phyloP scores from a whole-genome alignment of 2,888 invertebrate genomes.

The Synanthedon myopaeformis region DNA sequence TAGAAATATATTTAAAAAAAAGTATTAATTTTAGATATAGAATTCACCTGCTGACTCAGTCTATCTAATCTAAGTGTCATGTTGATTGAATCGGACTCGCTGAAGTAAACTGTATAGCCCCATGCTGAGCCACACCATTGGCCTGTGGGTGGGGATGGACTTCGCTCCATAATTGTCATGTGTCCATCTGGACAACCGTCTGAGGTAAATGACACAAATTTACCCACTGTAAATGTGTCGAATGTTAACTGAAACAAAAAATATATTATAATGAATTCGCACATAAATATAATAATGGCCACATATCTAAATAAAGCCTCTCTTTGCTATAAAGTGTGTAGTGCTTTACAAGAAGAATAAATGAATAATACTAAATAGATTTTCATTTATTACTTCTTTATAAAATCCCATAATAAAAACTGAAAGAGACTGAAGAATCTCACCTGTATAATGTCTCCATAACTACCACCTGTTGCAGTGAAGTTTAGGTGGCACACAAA shows the following conservation, averaged over 20 bases:
- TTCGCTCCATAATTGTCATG: constrained; percentile 81
- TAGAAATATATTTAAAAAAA: not conserved
- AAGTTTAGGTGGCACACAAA: constrained; percentile 87
- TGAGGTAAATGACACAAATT: constrained; percentile 81
- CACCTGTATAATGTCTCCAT: constrained; percentile 87
- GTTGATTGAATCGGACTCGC: constrained; percentile 83
- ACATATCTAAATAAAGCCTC: too few relatives aligned
- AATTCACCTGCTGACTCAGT: constrained; percentile 78
- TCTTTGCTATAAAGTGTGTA: not conserved
- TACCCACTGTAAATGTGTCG: constrained; percentile 85
- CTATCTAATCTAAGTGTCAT: constrained; percentile 78
- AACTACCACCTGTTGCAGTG: constrained; percentile 80
- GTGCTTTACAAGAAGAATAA: not conserved
- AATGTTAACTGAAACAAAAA: constrained; percentile 79
- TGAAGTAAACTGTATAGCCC: constrained; percentile 88
- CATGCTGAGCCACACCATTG: constrained; percentile 88
- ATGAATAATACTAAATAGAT: not conserved
- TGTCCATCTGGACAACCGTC: constrained; percentile 86
- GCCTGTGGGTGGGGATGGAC: constrained; percentile 78
- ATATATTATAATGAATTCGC: too few relatives aligned
- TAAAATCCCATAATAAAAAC: constrained; percentile 2
- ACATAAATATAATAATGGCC: too few relatives aligned
- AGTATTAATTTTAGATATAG: too few relatives aligned
- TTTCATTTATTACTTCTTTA: not conserved
- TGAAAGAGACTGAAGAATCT: not conserved